Conservation (phyloP, 2,888 invertebrate species). For the Carcina quercana region DNA sequence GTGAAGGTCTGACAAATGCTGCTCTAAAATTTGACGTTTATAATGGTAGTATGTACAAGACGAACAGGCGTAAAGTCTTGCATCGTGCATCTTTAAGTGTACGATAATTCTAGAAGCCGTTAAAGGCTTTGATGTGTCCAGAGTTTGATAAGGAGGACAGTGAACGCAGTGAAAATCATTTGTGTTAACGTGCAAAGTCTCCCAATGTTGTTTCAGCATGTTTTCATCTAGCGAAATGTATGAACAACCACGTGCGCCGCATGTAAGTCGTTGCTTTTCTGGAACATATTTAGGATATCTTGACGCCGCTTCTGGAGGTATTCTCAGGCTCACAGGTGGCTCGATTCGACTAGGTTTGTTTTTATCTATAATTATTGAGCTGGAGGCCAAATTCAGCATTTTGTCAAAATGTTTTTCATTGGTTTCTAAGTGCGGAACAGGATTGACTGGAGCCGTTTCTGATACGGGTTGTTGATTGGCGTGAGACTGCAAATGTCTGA, state of each 20-base stretch:
- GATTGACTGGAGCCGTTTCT: slow-evolving; percentile 83
- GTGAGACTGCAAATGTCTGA: slow-evolving; percentile 81
- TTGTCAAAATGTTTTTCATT: slow-evolving; percentile 89
- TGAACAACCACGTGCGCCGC: slow-evolving; percentile 80
- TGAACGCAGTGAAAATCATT: slow-evolving; percentile 80
- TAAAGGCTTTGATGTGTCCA: slow-evolving; percentile 57
- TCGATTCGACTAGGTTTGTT: slow-evolving; percentile 27
- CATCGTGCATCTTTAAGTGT: slow-evolving; percentile 86
- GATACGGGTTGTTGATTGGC: slow-evolving; percentile 77
- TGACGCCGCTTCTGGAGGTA: slow-evolving; percentile 31
- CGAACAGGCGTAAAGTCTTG: slow-evolving; percentile 81
- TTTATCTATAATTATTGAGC: slow-evolving; percentile 51
- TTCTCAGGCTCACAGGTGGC: slow-evolving; percentile 13
- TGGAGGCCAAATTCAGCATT: slow-evolving; percentile 89
- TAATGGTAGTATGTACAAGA: slow-evolving; percentile 80
- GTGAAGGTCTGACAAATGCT: slow-evolving; percentile 79
- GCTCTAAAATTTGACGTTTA: slow-evolving; percentile 76
- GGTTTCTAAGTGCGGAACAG: slow-evolving; percentile 85
- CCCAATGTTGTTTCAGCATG: slow-evolving; percentile 82
- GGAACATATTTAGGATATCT: slow-evolving; percentile 68
- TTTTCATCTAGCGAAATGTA: slow-evolving; percentile 82
- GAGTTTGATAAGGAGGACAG: slow-evolving; percentile 75
- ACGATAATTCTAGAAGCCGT: slow-evolving; percentile 77
- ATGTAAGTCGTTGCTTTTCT: slow-evolving; percentile 77
- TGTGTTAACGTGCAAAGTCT: slow-evolving; percentile 79